Percentiles rank a stretch among this genome's conserved stretches.
Conservation (phyloP, 1,140 invertebrate species). For the Parasteatoda tepidariorum region DNA sequence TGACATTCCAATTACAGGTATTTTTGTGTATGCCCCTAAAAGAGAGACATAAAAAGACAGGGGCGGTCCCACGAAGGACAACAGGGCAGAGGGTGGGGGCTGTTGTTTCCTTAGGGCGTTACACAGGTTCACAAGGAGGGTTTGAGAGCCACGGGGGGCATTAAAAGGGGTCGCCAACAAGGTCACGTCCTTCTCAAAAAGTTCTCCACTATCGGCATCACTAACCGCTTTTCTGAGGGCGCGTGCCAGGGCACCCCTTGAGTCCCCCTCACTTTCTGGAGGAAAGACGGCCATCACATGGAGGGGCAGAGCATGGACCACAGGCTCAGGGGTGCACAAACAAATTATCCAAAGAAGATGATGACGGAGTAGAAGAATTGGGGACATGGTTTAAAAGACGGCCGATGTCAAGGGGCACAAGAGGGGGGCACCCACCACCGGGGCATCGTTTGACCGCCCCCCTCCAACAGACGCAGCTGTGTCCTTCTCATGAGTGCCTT, state of each 20-base stretch:
- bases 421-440: slow-evolving; percentile 8
- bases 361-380: neutral
- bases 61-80: slow-evolving; percentile 36
- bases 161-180: slow-evolving; percentile 35
- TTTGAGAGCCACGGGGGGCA: neutral
- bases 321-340: neutral
- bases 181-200: slow-evolving; percentile 35
- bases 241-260: neutral
- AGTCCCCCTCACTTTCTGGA: neutral
- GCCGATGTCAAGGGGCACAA: neutral
- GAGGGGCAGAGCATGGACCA: slow-evolving; percentile 6
- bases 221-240: slow-evolving; percentile 43
- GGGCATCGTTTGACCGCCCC: neutral
- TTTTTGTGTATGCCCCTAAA: slow-evolving; percentile 15
- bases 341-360: slow-evolving; percentile 29
- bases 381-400: slow-evolving; percentile 16
- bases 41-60: slow-evolving; percentile 44
- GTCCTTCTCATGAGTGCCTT: too few species aligned
- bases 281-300: slow-evolving; percentile 46
- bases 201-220: slow-evolving; percentile 18
- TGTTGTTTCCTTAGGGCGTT: slow-evolving; percentile 16
- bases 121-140: slow-evolving; percentile 18
- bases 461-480: neutral
- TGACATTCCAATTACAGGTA: slow-evolving; percentile 39
- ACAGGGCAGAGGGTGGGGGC: slow-evolving; percentile 23